Conservation (phyloP, 2,888 invertebrate genomes). For the Ophonus ardosiacus region DNA sequence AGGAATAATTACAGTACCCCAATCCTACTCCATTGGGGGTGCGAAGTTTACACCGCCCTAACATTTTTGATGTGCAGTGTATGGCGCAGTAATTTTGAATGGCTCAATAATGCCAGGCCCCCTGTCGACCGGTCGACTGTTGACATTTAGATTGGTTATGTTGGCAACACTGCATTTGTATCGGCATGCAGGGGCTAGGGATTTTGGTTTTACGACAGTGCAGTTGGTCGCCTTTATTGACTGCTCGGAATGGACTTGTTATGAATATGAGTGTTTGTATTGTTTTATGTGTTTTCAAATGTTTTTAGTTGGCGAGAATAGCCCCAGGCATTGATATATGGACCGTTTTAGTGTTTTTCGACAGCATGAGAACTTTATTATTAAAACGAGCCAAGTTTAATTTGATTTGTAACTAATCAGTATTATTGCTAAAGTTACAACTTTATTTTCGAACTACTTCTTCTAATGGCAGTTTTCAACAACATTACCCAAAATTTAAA, state of each 20-base stretch:
- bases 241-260: constrained; percentile 48
- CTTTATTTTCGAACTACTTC: no score
- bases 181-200: constrained; percentile 52
- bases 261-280: constrained; percentile 56
- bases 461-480: no score
- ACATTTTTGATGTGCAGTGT: constrained; percentile 65
- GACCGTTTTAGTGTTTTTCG: not conserved
- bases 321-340: constrained; percentile 5
- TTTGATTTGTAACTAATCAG: not conserved
- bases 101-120: constrained; percentile 64
- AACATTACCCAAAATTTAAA: no score
- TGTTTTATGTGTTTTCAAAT: constrained; percentile 56
- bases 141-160: constrained; percentile 67
- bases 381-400: not conserved
- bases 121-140: constrained; percentile 63
- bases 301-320: constrained; percentile 36
- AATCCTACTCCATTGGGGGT: not conserved
- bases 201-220: constrained; percentile 64
- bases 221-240: constrained; percentile 46
- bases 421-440: no score
- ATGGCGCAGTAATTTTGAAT: constrained; percentile 67
- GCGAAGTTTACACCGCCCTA: constrained; percentile 11
- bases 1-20: constrained; percentile 18
- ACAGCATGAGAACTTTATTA: not conserved
- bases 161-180: constrained; percentile 63